Base-by-base conservation (phyloP, 1,140 invertebrate genomes). In the Saccostrea glomerata region DNA sequence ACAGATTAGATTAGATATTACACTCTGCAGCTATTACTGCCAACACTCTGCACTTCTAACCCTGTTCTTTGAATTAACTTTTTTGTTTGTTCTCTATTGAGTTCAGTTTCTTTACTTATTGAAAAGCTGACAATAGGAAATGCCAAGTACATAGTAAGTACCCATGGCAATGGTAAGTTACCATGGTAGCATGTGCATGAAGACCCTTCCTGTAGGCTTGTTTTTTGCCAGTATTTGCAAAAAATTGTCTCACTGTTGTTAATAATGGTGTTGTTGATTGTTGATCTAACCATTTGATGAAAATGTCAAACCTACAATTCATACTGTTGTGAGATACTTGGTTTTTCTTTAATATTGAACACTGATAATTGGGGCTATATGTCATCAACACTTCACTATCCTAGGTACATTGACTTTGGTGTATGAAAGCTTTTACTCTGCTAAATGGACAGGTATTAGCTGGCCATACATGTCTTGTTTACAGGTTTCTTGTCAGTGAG, bases 101-200 rank as follows among this genome's bases (percentile, higher is more conserved):
- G 70, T 77, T 77, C 15, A 30, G 30, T 30, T 77, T 77, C 30
- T 77, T 77, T 36, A 77, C 30, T 77, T 30, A 77, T 77, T 77
- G 70, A 77, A 77, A 77, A 77, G 70, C 70, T 77, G 70, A 77
- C 70, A 25, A 36, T 77, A 77, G 70, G 70, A 77, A 77, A 77
- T 77, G 70, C 70, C 70, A 77, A 77, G 70, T 77, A 77, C 25
- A 77, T 77, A 77, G 70, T 77, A 77, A 77, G 70, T 77, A 77
- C 30, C 70, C 70, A 77, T 77, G 70, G 70, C 70, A 36, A 30
- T 77, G 23, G 70, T 77, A 25, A 77, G 70, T 77, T 77, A 77
- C 70, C 70, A 77, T 77, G 70, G 70, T 36, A 77, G 70, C 70
- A 77, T 77, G 70, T 77, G 70, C 70, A 30, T 77, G 70, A 36